A percentile compares a stretch with the other conserved stretches of the same genome.
phyloP scores from a whole-genome alignment of 1,140 invertebrate genomes.

The Trachelipus rathkii region DNA sequence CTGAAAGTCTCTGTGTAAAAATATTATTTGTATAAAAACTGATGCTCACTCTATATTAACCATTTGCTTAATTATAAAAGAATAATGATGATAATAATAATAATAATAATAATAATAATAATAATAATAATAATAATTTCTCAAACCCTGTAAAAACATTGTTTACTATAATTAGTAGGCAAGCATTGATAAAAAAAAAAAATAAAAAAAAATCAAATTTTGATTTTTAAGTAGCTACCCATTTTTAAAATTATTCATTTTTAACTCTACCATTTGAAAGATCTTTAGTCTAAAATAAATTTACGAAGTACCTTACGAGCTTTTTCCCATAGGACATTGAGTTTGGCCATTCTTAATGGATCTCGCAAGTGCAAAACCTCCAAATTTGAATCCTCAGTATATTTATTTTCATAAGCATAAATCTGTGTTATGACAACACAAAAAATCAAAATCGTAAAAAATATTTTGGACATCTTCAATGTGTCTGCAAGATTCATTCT shows the following conservation, averaged over 20 bases:
- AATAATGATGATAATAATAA: no score
- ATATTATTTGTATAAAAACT: conserved; percentile 21
- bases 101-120: background rate
- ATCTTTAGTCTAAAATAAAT: conserved; percentile 3
- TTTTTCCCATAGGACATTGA: conserved; percentile 78
- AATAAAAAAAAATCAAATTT: no score
- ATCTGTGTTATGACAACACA: no score
- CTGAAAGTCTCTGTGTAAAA: conserved; percentile 66
- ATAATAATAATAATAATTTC: background rate
- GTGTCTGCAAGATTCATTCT: no score
- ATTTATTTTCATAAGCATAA: background rate
- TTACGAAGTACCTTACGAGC: conserved; percentile 66
- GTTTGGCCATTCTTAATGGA: conserved; percentile 77
- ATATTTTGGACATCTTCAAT: no score
- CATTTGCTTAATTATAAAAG: background rate
- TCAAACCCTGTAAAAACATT: no score
- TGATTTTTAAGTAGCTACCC: no score
- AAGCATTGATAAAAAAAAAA: background rate
- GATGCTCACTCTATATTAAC: background rate
- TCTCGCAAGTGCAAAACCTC: conserved; percentile 42
- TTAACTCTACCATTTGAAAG: background rate
- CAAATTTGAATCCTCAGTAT: background rate
- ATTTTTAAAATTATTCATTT: no score
- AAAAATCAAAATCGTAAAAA: no score
- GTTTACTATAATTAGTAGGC: no score